phyloP scores from a whole-genome alignment of 2,888 invertebrate species.

The Hymenopus coronatus region DNA sequence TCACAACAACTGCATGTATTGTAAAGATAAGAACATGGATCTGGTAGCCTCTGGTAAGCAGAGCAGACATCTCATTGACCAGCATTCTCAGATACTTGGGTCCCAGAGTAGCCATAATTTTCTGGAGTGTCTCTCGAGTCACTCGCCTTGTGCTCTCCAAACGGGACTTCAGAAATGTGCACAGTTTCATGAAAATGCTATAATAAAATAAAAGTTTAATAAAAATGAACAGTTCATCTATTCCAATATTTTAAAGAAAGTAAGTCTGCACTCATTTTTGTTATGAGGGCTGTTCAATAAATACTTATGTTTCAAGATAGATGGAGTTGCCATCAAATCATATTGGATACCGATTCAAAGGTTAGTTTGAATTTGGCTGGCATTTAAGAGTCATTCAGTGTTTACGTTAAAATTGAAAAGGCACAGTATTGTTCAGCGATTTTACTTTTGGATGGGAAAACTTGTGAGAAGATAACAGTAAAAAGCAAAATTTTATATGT shows the following conservation, averaged over 20 bases:
- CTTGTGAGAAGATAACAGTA: too few species aligned
- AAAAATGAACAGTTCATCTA: conserved; percentile 1
- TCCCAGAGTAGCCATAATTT: conserved; percentile 83
- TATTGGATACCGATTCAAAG: too few species aligned
- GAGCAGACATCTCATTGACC: conserved; percentile 73
- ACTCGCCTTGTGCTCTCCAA: conserved; percentile 80
- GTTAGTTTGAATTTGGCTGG: too few species aligned
- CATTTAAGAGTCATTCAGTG: too few species aligned
- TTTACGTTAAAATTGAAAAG: too few species aligned
- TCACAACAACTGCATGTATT: conserved; percentile 75
- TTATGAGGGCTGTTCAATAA: too few species aligned
- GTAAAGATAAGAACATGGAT: conserved; percentile 90
- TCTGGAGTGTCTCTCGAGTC: conserved; percentile 87
- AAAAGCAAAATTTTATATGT: too few species aligned
- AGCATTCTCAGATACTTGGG: conserved; percentile 74
- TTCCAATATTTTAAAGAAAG: background rate
- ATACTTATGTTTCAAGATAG: too few species aligned
- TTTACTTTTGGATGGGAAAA: too few species aligned
- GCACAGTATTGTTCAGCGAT: too few species aligned
- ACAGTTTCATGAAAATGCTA: conserved; percentile 83
- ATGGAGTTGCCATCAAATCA: too few species aligned
- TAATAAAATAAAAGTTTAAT: conserved; percentile 40
- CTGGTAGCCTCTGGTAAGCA: conserved; percentile 81
- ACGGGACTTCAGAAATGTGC: conserved; percentile 86
- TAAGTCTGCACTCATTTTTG: too few species aligned